Percentiles rank a stretch among this genome's conserved stretches.
These are phyloP conservation scores for Psittacus erithacus DNA, from an alignment of 2,113 vertebrate genomes.

Conservation along the genomic window DNA sequence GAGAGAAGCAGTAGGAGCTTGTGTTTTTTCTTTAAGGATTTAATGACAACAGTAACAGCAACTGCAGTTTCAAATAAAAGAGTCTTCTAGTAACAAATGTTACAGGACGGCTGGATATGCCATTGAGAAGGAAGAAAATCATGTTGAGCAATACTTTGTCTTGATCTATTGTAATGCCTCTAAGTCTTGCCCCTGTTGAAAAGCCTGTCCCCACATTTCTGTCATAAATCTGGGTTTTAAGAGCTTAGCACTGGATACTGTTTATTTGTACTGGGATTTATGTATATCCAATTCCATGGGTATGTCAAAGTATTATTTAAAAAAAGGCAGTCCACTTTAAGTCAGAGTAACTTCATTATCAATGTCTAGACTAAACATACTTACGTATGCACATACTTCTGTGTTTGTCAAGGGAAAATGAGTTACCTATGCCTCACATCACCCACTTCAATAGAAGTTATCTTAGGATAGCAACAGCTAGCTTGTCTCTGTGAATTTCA, in stretches of 20 bases:
- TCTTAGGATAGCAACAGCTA: background rate
- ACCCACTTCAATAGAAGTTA: background rate
- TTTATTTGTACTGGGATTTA: slow-evolving; percentile 7
- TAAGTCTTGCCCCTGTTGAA: background rate
- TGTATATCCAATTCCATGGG: background rate
- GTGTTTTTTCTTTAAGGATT: background rate
- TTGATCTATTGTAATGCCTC: background rate
- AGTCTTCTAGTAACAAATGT: background rate
- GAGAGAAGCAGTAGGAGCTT: background rate
- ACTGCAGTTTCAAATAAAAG: slow-evolving; percentile 1
- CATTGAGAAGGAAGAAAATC: background rate
- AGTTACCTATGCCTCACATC: background rate
- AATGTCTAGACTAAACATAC: background rate
- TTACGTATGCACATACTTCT: background rate
- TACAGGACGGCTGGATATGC: background rate
- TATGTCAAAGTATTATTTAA: background rate
- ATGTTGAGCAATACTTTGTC: background rate
- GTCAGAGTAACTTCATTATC: background rate
- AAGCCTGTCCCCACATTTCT: background rate
- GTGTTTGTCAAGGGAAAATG: background rate
- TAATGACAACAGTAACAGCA: background rate
- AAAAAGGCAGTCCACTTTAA: background rate
- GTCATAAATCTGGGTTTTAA: slow-evolving; percentile 13
- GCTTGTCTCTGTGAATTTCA: background rate
- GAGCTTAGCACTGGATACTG: background rate